Conservation (phyloP, 2,113 vertebrate species). For the Callocephalon fimbriatum region DNA sequence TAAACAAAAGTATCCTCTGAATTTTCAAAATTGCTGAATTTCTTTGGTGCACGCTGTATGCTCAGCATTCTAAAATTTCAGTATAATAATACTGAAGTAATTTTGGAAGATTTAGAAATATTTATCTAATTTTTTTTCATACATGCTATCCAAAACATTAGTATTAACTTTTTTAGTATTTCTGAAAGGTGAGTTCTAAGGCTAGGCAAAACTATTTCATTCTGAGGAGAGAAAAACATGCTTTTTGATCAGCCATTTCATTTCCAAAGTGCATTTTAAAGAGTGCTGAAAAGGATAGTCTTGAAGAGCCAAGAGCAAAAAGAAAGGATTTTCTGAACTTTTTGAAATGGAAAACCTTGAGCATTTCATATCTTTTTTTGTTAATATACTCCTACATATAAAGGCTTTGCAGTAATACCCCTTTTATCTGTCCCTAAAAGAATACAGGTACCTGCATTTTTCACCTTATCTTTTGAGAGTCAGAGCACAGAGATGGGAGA, state of each 20-base stretch:
- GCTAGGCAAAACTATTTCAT: neutral
- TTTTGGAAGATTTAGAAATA: neutral
- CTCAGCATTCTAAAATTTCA: neutral
- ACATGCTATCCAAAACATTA: neutral
- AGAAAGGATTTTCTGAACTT: neutral
- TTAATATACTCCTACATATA: neutral
- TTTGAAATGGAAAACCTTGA: neutral
- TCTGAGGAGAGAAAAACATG: neutral
- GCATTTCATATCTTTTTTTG: neutral
- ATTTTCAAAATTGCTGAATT: neutral
- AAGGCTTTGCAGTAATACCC: neutral
- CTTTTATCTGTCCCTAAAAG: neutral
- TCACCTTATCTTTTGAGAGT: neutral
- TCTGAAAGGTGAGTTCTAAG: neutral
- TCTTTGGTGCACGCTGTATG: neutral
- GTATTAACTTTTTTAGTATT: neutral
- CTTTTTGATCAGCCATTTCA: slow-evolving; percentile 8
- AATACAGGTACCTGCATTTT: neutral
- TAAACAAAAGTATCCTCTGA: neutral
- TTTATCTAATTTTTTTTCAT: neutral
- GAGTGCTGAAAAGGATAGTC: neutral
- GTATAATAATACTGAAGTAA: neutral
- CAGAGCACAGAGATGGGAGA: neutral
- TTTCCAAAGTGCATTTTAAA: slow-evolving; percentile 20
- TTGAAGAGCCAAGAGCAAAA: neutral